Conservation (phyloP, 23 tunicate species). For the Ascidia mentula region DNA sequence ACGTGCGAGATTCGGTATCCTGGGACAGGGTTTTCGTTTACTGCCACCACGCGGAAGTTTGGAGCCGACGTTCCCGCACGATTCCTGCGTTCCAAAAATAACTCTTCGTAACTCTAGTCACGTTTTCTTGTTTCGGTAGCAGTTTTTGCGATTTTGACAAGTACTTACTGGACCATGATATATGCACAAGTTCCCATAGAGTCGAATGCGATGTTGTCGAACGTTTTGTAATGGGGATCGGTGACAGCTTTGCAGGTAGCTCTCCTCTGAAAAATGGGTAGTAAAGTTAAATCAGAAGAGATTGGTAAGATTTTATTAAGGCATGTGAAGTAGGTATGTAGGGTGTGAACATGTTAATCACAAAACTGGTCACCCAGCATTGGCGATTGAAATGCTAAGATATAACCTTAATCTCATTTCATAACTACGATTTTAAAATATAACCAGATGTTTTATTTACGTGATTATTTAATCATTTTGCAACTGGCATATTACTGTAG, state of each 20-base stretch:
- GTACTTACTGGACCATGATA: slow-evolving; percentile 58
- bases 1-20: slow-evolving; percentile 44
- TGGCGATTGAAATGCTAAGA: too few species aligned
- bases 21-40: slow-evolving; percentile 35
- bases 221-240: slow-evolving; percentile 62
- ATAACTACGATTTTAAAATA: too few species aligned
- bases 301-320: too few species aligned
- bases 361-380: too few species aligned
- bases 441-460: too few species aligned
- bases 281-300: too few species aligned
- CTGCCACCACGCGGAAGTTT: slow-evolving; percentile 42
- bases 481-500: too few species aligned
- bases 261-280: slow-evolving; percentile 69
- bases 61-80: slow-evolving; percentile 18
- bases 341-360: too few species aligned
- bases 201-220: slow-evolving; percentile 47
- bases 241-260: slow-evolving; percentile 71
- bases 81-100: slow-evolving; percentile 17
- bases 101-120: not conserved
- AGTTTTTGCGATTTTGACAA: not conserved
- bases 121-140: not conserved
- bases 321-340: too few species aligned
- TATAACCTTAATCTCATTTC: too few species aligned
- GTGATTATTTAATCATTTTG: too few species aligned
- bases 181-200: slow-evolving; percentile 78